Base-by-base conservation (phyloP, 2,797 vertebrate genomes). In the Cirrhinus molitorella region DNA sequence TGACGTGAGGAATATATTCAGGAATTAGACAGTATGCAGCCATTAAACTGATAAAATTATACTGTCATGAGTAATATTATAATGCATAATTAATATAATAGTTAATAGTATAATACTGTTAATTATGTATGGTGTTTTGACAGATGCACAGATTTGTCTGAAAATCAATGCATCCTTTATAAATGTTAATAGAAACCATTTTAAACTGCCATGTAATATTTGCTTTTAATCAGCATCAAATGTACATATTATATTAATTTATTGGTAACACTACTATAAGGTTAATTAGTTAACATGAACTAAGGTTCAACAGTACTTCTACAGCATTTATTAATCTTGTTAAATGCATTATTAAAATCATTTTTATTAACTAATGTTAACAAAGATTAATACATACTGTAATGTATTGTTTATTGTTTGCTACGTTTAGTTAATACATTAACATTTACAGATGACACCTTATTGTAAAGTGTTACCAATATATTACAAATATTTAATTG, bases 41-140 rank as follows among this genome's bases (percentile, higher is more conserved):
- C 47, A 53, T 53, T 73, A 31, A 31, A 17, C 25, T 72, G 19
- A 45, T 71, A 25, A 28, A 47, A 68, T 68, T 16, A 55, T 51
- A 21, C 34, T 73, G 14, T 73, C 12, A 53, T 55, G 31, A 75
- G 53, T 17, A 43, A 59, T 43, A 43, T 57, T 16, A 37, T 57
- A 51, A 72, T 21, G 34, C n/a, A 57, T 57, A 59, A 40, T 67
- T 40, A 40, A 67, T 67, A 9, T 40, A 40, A 67, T 40, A 19
- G 19, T 21, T 40, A 67, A 25, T 25, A 57, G 53, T 59, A 59
- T 75, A 57, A 59, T 37, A 57, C 21, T 74, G 34, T 57, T 57
- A 57, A 75, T 75, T 57, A 57, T 74, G 28, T n/a, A 40, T 75
- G 9, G 31, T 55, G 12, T 75, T 74, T 74, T 57, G 31, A 57